A percentile compares a stretch with the other conserved stretches of the same genome.
These are phyloP conservation scores for Drosophila nigricruria DNA, from an alignment of 2,888 invertebrate genomes.

Conservation along the genomic window DNA sequence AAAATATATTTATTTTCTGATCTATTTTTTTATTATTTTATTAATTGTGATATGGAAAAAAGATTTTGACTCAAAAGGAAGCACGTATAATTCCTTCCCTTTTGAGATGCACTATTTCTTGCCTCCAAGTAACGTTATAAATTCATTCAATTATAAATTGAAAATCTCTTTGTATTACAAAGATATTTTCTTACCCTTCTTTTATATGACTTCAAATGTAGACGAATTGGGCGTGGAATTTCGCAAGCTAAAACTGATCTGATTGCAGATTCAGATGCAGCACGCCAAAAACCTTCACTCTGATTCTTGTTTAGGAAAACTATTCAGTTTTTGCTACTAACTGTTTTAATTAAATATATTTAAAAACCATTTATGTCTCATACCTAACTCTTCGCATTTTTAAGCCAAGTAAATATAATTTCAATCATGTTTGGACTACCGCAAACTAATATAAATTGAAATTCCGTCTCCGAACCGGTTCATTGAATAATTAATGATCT, in stretches of 20 bases:
- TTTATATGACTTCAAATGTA: too few species aligned
- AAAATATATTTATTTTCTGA: not conserved
- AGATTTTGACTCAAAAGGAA: too few species aligned
- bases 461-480: constrained; percentile 1
- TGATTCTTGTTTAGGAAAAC: not conserved
- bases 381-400: not conserved
- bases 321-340: not conserved
- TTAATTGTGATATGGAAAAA: too few species aligned
- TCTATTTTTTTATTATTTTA: not conserved
- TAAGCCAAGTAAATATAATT: not conserved
- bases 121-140: not conserved
- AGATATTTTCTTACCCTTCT: too few species aligned
- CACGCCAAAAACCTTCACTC: not conserved
- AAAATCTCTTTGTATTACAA: too few species aligned
- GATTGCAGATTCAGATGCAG: not conserved
- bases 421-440: not conserved
- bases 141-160: too few species aligned
- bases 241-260: not conserved
- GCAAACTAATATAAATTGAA: not conserved
- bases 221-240: not conserved
- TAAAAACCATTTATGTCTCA: not conserved
- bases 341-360: not conserved
- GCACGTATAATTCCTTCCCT: too few species aligned
- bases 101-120: too few species aligned
- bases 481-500: constrained; percentile 7